A percentile compares a stretch with the other conserved stretches of the same genome.
phyloP scores from a whole-genome alignment of 53 echinoderm and acorn worm species.

The Echinometra lucunter region DNA sequence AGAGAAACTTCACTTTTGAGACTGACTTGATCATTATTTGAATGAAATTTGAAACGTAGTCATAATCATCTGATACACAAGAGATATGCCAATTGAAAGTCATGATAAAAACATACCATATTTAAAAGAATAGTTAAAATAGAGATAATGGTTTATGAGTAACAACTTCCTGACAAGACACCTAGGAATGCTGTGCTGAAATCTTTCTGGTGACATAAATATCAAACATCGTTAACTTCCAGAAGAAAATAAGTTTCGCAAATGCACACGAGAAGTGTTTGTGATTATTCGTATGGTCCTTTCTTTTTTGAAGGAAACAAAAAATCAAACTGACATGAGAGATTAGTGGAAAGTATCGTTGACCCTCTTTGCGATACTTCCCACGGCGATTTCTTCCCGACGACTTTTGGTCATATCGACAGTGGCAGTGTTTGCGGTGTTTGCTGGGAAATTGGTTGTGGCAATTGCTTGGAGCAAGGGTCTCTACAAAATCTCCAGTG shows the following conservation, averaged over 20 bases:
- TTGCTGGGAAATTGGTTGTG: slow-evolving; percentile 36
- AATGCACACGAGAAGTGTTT: not conserved
- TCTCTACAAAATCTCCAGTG: not conserved
- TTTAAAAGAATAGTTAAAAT: not conserved
- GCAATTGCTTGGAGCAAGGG: slow-evolving; percentile 37
- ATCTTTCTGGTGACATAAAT: slow-evolving; percentile 24
- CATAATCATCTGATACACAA: not conserved
- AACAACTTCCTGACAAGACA: slow-evolving; percentile 18
- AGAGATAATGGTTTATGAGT: not conserved
- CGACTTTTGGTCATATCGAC: slow-evolving; percentile 25
- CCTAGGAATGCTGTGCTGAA: not conserved
- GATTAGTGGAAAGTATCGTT: slow-evolving; percentile 24
- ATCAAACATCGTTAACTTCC: slow-evolving; percentile 18
- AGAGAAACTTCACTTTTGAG: not conserved
- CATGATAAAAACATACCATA: not conserved
- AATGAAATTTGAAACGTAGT: not conserved
- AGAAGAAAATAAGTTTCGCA: not conserved
- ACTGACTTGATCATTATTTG: not conserved
- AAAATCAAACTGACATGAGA: slow-evolving; percentile 29
- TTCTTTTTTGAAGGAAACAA: slow-evolving; percentile 24
- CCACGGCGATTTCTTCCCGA: not conserved
- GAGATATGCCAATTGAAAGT: not conserved
- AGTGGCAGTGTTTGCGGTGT: not conserved
- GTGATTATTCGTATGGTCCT: not conserved
- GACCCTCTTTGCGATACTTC: slow-evolving; percentile 41